Percentiles rank a stretch among this genome's conserved stretches.
Conservation (phyloP, 2,113 vertebrate species). For the Pseudorectes ferrugineus region DNA sequence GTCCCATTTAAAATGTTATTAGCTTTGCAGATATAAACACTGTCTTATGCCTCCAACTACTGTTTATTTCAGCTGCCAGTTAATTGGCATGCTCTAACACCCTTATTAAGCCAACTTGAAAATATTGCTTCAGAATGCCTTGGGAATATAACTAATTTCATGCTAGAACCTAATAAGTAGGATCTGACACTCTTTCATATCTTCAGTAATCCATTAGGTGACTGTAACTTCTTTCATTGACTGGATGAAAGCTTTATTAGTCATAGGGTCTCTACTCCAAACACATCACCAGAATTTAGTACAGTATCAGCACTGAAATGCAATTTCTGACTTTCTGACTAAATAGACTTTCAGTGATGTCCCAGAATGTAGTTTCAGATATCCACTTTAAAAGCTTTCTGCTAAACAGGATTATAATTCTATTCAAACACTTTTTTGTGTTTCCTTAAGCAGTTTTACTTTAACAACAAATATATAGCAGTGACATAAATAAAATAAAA, state of each 20-base stretch:
- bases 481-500: neutral
- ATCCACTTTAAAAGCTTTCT: constrained; percentile 3
- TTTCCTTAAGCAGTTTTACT: constrained; percentile 18
- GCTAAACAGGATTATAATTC: constrained; percentile 31
- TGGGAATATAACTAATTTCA: constrained; percentile 77
- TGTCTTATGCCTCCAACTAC: constrained; percentile 60
- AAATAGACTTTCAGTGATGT: constrained; percentile 39
- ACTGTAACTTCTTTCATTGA: constrained; percentile 66
- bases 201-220: constrained; percentile 71
- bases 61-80: constrained; percentile 72
- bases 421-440: constrained; percentile 11
- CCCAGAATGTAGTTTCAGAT: constrained; percentile 20
- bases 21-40: constrained; percentile 71
- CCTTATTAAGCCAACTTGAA: constrained; percentile 67
- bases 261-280: constrained; percentile 61
- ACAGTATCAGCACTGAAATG: constrained; percentile 36
- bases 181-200: constrained; percentile 72
- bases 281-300: constrained; percentile 62
- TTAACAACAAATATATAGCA: neutral
- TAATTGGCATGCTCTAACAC: constrained; percentile 71
- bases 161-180: constrained; percentile 76
- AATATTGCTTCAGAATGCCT: constrained; percentile 73
- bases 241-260: constrained; percentile 73
- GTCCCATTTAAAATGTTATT: constrained; percentile 74
- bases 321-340: constrained; percentile 46